phyloP scores from a whole-genome alignment of 1,140 invertebrate species.

The Aradophagus sp. region DNA sequence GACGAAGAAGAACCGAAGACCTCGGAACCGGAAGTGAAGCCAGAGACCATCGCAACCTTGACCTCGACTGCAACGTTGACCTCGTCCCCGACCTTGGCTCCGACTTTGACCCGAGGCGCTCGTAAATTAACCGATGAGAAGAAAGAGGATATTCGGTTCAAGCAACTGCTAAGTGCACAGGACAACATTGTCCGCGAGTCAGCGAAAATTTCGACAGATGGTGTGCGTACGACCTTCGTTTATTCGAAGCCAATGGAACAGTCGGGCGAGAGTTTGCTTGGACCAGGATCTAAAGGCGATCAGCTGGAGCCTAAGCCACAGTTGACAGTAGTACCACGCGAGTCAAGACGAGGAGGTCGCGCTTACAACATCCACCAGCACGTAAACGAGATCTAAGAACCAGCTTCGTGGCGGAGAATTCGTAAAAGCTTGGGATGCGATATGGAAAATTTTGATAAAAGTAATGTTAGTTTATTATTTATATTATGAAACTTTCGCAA shows the following conservation, averaged over 20 bases:
- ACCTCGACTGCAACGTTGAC: neutral
- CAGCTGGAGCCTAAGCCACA: conserved; percentile 39
- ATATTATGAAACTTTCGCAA: too few relatives aligned
- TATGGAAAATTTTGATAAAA: too few relatives aligned
- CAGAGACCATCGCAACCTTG: conserved; percentile 1
- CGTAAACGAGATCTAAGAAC: conserved; percentile 68
- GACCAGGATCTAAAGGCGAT: conserved; percentile 24
- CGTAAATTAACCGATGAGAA: conserved; percentile 61
- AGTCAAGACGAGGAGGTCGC: conserved; percentile 69
- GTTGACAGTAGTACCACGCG: conserved; percentile 66
- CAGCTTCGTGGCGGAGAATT: conserved; percentile 13
- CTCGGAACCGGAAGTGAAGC: neutral
- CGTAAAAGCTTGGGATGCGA: conserved; percentile 5
- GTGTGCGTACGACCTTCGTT: conserved; percentile 67
- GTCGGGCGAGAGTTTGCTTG: conserved; percentile 2
- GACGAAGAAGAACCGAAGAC: conserved; percentile 6
- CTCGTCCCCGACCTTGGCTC: neutral
- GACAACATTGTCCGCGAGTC: conserved; percentile 71
- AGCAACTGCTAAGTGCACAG: conserved; percentile 70
- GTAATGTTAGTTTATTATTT: too few relatives aligned
- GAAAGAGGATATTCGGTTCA: conserved; percentile 69
- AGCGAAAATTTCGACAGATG: conserved; percentile 64
- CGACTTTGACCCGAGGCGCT: conserved; percentile 44
- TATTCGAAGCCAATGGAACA: conserved; percentile 63
- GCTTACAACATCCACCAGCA: conserved; percentile 74